Evolutionary conservation across 2,797 vertebrate species (phyloP).

Genomic region (Acomys russatus): DNA sequence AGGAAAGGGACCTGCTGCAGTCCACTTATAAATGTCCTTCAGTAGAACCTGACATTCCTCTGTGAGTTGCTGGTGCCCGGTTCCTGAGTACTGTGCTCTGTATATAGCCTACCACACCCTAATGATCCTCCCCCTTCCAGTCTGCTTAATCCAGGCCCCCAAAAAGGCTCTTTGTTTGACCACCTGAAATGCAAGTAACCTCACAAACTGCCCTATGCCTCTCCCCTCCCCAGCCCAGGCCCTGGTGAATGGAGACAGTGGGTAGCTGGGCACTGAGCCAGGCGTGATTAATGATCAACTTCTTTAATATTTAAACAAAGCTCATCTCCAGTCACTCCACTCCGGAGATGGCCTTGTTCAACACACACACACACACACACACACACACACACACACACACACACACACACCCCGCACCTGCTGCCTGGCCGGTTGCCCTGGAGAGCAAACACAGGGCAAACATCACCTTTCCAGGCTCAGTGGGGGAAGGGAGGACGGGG

Average conservation of each 20-base stretch:
- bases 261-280: slow-evolving; percentile 74
- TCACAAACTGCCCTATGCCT: slow-evolving; percentile 37
- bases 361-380: slow-evolving; percentile 63
- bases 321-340: slow-evolving; percentile 79
- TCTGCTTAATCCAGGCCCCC: background rate
- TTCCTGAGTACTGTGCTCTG: background rate
- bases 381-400: too few relatives aligned
- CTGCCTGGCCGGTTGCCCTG: slow-evolving; percentile 69
- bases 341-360: slow-evolving; percentile 78
- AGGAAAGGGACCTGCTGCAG: slow-evolving; percentile 8
- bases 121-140: background rate
- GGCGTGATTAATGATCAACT: slow-evolving; percentile 82
- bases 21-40: background rate
- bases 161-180: slow-evolving; percentile 51
- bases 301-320: slow-evolving; percentile 85
- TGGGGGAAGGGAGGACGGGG: background rate
- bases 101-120: background rate
- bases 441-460: slow-evolving; percentile 70
- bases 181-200: slow-evolving; percentile 38
- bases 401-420: slow-evolving; percentile 70
- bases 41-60: slow-evolving; percentile 28
- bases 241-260: slow-evolving; percentile 76
- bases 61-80: background rate
- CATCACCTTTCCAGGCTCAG: slow-evolving; percentile 51
- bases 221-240: slow-evolving; percentile 29